A percentile compares a stretch with the other conserved stretches of the same genome.
phyloP scores from a whole-genome alignment of 2,113 vertebrate species.

The Podarcis raffonei region DNA sequence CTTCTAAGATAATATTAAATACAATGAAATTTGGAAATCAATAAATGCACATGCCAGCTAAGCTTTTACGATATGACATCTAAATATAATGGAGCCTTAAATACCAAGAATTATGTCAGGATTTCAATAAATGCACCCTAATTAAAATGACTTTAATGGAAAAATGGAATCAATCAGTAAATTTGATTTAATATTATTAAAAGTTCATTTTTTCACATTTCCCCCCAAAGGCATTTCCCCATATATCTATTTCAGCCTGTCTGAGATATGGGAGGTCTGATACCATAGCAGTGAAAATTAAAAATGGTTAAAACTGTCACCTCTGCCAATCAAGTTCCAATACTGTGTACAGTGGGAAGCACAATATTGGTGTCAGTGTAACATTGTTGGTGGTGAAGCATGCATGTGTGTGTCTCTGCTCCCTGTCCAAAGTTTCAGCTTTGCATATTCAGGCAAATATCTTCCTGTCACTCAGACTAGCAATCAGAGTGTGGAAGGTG shows the following conservation, averaged over 20 bases:
- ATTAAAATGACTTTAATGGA: constrained; percentile 49
- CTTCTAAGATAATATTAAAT: constrained; percentile 44
- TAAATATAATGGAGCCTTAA: constrained; percentile 63
- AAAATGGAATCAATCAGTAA: constrained; percentile 36
- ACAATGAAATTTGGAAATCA: constrained; percentile 63
- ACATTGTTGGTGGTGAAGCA: not conserved
- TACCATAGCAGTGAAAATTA: not conserved
- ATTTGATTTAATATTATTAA: constrained; percentile 47
- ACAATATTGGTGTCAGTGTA: constrained; percentile 15
- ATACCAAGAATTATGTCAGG: constrained; percentile 56
- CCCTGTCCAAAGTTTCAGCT: too few species aligned
- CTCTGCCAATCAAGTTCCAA: not conserved
- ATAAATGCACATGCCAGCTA: constrained; percentile 55
- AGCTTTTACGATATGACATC: constrained; percentile 58
- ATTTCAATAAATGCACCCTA: constrained; percentile 48
- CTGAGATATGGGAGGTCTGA: not conserved
- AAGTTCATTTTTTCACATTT: not conserved
- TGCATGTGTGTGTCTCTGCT: too few species aligned
- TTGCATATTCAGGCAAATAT: too few species aligned
- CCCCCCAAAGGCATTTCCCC: not conserved
- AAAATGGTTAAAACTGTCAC: constrained; percentile 4
- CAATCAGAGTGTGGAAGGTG: too few species aligned
- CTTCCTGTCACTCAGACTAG: too few species aligned
- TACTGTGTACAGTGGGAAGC: not conserved
- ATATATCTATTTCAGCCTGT: not conserved